Percentiles rank a stretch among this genome's conserved stretches.
Evolutionary conservation across 1,140 invertebrate species (phyloP).

Genomic region (Pygmarrhopalites habei): DNA sequence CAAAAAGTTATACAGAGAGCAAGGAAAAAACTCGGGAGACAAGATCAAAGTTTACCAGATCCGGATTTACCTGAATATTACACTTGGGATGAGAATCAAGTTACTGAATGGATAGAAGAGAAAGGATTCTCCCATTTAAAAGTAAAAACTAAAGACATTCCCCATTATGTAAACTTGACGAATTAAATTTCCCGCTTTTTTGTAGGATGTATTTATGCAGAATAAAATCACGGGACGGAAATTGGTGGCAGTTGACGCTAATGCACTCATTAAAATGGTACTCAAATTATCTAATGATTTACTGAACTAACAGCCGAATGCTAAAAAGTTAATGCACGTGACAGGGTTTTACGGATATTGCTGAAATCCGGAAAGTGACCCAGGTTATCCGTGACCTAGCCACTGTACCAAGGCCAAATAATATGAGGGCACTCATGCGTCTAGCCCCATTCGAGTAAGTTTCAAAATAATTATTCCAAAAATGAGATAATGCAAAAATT

Average conservation of each 20-base stretch:
- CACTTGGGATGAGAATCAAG: slow-evolving; percentile 23
- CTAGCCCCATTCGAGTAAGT: slow-evolving; percentile 26
- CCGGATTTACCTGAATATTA: slow-evolving; percentile 28
- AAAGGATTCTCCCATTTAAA: slow-evolving; percentile 28
- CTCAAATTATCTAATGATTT: slow-evolving; percentile 24
- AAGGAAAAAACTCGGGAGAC: neutral
- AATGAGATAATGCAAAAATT: no score
- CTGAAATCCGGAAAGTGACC: slow-evolving; percentile 6
- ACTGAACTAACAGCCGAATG: no score
- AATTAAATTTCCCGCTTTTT: no score
- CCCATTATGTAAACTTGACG: no score
- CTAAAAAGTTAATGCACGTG: slow-evolving; percentile 28
- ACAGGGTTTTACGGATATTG: no score
- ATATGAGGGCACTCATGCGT: slow-evolving; percentile 21
- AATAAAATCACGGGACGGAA: slow-evolving; percentile 30
- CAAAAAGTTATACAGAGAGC: no score
- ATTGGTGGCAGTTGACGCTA: slow-evolving; percentile 24
- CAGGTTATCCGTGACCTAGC: slow-evolving; percentile 29
- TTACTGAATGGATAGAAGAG: slow-evolving; percentile 25
- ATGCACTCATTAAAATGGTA: slow-evolving; percentile 31
- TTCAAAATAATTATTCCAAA: no score
- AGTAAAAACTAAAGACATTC: no score
- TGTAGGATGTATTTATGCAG: slow-evolving; percentile 22
- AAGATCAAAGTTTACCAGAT: neutral
- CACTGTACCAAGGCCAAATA: slow-evolving; percentile 25